These are phyloP conservation scores for Lycaena phlaeas DNA, from an alignment of 2,888 invertebrate species.

Conservation along the genomic window DNA sequence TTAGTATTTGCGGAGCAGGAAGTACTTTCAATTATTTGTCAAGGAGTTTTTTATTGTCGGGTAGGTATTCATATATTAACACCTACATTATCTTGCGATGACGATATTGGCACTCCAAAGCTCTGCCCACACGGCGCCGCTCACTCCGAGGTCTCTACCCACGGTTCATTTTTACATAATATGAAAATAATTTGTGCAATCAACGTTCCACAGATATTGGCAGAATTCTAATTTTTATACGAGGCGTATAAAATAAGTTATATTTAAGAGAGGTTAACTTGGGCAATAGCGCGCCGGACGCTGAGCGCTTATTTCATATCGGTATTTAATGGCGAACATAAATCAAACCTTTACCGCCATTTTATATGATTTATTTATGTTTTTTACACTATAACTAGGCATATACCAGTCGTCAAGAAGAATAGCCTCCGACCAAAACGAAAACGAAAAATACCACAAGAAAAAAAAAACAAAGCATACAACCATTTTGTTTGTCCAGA, in stretches of 20 bases:
- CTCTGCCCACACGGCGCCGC: slow-evolving; percentile 41
- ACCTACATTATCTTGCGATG: slow-evolving; percentile 37
- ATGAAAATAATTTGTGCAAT: slow-evolving; percentile 33
- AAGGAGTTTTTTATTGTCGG: slow-evolving; percentile 42
- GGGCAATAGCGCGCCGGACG: no score
- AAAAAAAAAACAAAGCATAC: no score
- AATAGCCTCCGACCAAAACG: no score
- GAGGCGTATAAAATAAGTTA: not conserved
- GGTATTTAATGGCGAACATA: no score
- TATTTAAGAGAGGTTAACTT: no score
- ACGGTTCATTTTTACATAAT: slow-evolving; percentile 28
- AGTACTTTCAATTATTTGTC: slow-evolving; percentile 35
- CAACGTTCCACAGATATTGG: not conserved
- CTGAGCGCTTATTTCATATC: no score
- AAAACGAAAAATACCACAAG: no score
- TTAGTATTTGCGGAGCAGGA: slow-evolving; percentile 26
- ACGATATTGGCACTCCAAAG: slow-evolving; percentile 32
- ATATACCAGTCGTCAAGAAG: no score
- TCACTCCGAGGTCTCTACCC: slow-evolving; percentile 45
- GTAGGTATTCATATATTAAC: slow-evolving; percentile 32
- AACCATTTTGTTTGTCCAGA: no score
- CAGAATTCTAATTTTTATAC: not conserved
- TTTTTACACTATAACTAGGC: no score
- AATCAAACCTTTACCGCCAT: no score
- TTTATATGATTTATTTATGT: no score